phyloP scores from a whole-genome alignment of 2,113 vertebrate species.

The Anarhynchus alexandrinus region DNA sequence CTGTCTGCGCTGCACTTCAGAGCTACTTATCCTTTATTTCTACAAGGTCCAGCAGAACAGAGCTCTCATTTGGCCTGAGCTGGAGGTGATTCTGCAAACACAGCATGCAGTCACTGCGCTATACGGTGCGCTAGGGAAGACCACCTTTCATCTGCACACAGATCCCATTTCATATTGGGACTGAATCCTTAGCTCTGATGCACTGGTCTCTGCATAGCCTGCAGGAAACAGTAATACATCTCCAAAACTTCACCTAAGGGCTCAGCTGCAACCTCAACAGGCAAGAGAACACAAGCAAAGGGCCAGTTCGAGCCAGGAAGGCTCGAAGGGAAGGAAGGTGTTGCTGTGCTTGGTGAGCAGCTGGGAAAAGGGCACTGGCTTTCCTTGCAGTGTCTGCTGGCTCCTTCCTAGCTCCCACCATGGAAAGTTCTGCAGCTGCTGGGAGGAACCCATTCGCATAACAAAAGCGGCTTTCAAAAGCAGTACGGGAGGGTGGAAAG shows the following conservation, averaged over 20 bases:
- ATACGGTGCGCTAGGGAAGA: background rate
- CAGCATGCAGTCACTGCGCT: fast-evolving
- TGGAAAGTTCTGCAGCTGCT: constrained; percentile 54
- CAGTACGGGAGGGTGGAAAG: background rate
- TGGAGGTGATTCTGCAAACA: background rate
- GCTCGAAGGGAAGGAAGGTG: background rate
- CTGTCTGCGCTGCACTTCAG: background rate
- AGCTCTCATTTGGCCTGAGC: background rate
- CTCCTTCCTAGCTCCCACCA: background rate
- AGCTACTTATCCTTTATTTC: background rate
- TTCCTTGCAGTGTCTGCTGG: background rate
- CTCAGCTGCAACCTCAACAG: background rate
- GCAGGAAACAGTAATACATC: background rate
- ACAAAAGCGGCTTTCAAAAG: constrained; percentile 50
- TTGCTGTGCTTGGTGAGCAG: background rate
- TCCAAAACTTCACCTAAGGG: background rate
- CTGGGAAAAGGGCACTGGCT: background rate
- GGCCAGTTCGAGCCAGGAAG: fast-evolving
- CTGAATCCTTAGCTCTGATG: background rate
- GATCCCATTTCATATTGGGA: background rate
- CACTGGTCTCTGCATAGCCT: background rate
- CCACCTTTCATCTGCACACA: background rate
- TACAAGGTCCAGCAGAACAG: background rate
- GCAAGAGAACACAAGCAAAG: background rate
- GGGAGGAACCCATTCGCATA: constrained; percentile 54